Base-by-base conservation (phyloP, 1,140 invertebrate species). In the Monochamus saltuarius region DNA sequence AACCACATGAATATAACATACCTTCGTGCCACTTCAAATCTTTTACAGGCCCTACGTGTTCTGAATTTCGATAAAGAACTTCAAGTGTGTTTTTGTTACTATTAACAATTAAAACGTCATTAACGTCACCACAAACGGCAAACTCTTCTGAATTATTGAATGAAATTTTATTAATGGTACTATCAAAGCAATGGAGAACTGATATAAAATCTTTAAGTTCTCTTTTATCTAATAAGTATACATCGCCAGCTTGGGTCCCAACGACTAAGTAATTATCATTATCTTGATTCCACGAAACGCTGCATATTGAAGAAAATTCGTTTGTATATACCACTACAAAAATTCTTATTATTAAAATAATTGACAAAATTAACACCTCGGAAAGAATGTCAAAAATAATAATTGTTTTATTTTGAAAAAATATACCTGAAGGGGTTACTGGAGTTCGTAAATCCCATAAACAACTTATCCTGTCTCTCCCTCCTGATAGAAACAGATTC, bases 301-400 rank as follows among this genome's bases (percentile, higher is more conserved):
- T 68, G 9, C 62, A 70, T 11, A 74, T 49, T 16, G 64, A 37
- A 53, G 67, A 62, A 56, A 74, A 74, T 62, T 73, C 70, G 50
- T 74, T 71, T n/a, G 49, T 56, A 51, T 74, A 74, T 11, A 74
- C 19, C 7, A 71, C 72, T 72, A 45, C 50, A 73, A 73, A 43
- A 62, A 60, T 54, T 50, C 34, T 8, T 43, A 42, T n/a, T 42
- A 4, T 42, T 29, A 29, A 11, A 29, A 29, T 29, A 29, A 3
- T 29, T 29, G 22, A 29, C 22, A 29, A 29, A 6, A 29, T 29
- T 29, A 2, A 29, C 22, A 29, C 2, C 22, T n/a, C n/a, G n/a
- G n/a, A n/a, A n/a, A n/a, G n/a, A n/a, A n/a, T 29, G 22, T 29
- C 2, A 29, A 29, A 2, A 29, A 29, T 52, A 13, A 11, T 2